A percentile compares a stretch with the other conserved stretches of the same genome.
These are phyloP conservation scores for Phrynosoma platyrhinos DNA, from an alignment of 2,113 vertebrate species.

Conservation along the genomic window DNA sequence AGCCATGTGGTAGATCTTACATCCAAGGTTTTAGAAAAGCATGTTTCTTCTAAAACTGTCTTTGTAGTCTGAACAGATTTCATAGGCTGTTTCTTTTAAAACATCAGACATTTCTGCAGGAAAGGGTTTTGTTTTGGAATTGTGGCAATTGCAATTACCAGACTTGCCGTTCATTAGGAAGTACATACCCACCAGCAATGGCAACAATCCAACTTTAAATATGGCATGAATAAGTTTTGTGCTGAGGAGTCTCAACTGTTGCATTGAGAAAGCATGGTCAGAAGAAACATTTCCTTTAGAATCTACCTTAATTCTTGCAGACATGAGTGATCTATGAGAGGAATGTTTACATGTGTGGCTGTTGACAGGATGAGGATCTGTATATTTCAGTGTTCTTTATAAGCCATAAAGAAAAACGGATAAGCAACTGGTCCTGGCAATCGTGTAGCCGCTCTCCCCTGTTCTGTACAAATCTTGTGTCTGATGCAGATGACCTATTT, in stretches of 20 bases:
- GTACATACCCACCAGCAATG: conserved; percentile 55
- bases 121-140: conserved; percentile 50
- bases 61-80: not conserved
- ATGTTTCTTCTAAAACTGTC: not conserved
- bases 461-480: not conserved
- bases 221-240: conserved; percentile 10
- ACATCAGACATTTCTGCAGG: conserved; percentile 35
- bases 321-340: not conserved
- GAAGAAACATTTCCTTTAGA: not conserved
- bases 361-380: not conserved
- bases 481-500: not conserved
- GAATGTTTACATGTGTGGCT: not conserved
- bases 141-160: conserved; percentile 53
- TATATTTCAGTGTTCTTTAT: not conserved
- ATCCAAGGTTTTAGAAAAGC: not conserved
- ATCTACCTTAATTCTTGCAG: not conserved
- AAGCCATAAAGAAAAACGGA: not conserved
- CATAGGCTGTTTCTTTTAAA: not conserved
- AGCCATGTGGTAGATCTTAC: conserved; percentile 3
- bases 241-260: conserved; percentile 41
- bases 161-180: conserved; percentile 48
- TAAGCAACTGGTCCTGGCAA: not conserved
- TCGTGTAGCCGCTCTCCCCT: not conserved
- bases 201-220: conserved; percentile 54
- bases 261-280: conserved; percentile 24